Conservation (phyloP, 1,140 invertebrate genomes). For the Hylaeus anthracinus region DNA sequence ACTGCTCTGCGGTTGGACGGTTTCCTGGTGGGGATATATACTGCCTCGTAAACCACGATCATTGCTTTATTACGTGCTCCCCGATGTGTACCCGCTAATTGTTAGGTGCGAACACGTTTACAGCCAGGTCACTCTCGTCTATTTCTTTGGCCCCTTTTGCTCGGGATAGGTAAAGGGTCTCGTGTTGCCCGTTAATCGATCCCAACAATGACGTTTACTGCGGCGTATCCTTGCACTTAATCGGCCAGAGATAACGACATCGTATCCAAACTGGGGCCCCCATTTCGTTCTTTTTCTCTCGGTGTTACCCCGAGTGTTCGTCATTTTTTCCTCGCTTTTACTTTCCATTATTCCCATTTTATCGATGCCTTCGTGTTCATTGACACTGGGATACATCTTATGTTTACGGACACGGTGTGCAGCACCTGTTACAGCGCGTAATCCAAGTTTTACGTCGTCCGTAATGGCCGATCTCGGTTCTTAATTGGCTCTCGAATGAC, state of each 20-base stretch:
- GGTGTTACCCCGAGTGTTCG: too few species aligned
- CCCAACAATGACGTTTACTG: background rate
- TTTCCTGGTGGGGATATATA: constrained; percentile 70
- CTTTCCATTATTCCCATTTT: background rate
- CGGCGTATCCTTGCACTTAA: background rate
- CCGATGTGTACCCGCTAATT: constrained; percentile 75
- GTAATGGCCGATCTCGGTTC: constrained; percentile 16
- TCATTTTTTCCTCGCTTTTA: background rate
- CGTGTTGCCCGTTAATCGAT: constrained; percentile 3
- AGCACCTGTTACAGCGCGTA: constrained; percentile 30
- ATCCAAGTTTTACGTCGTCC: constrained; percentile 35
- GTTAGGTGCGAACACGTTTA: constrained; percentile 77
- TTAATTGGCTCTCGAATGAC: constrained; percentile 29
- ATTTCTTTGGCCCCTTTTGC: constrained; percentile 26
- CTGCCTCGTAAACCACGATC: constrained; percentile 78
- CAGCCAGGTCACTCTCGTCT: constrained; percentile 57
- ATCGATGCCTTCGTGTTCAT: background rate
- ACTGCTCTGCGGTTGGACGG: constrained; percentile 55
- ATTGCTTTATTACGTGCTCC: constrained; percentile 77
- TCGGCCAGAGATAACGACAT: background rate
- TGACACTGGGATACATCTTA: background rate
- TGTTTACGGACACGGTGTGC: background rate
- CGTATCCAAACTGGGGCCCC: too few species aligned
- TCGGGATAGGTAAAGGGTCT: background rate
- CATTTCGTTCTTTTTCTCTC: too few species aligned